Conservation (phyloP, 2,113 vertebrate genomes). For the Etheostoma cragini region DNA sequence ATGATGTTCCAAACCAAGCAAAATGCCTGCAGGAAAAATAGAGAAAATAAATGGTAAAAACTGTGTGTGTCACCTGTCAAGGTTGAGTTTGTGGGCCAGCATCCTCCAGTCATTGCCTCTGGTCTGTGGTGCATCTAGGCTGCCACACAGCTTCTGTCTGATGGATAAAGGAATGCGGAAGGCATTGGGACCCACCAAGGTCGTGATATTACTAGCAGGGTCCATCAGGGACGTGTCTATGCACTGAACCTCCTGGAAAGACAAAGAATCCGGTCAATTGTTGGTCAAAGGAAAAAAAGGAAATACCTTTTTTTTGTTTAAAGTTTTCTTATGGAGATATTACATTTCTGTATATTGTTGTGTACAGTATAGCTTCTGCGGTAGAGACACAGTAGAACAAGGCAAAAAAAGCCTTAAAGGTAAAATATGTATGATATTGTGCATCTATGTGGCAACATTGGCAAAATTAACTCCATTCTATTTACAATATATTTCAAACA, state of each 20-base stretch:
- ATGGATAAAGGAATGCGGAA: slow-evolving; percentile 98
- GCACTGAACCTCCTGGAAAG: slow-evolving; percentile 89
- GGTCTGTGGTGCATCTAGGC: slow-evolving; percentile 95
- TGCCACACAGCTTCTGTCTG: slow-evolving; percentile 96
- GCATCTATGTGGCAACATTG: background rate
- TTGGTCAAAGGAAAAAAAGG: background rate
- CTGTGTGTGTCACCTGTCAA: slow-evolving; percentile 89
- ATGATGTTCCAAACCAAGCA: slow-evolving; percentile 4
- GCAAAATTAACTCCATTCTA: background rate
- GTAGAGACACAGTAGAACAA: background rate
- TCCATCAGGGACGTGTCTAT: slow-evolving; percentile 93
- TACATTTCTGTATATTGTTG: background rate
- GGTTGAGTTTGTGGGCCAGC: slow-evolving; percentile 95
- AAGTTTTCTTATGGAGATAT: background rate
- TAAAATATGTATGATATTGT: background rate
- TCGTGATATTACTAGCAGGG: slow-evolving; percentile 90
- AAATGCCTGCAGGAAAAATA: background rate
- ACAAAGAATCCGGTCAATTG: slow-evolving; percentile 13
- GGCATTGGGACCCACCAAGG: slow-evolving; percentile 91
- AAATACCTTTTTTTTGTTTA: background rate
- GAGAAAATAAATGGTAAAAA: slow-evolving; percentile 1
- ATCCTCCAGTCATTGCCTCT: slow-evolving; percentile 98
- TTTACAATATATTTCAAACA: background rate
- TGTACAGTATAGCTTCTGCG: background rate
- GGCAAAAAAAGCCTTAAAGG: background rate